Evolutionary conservation across 2,888 invertebrate species (phyloP).

Genomic region (Furcula furcula): DNA sequence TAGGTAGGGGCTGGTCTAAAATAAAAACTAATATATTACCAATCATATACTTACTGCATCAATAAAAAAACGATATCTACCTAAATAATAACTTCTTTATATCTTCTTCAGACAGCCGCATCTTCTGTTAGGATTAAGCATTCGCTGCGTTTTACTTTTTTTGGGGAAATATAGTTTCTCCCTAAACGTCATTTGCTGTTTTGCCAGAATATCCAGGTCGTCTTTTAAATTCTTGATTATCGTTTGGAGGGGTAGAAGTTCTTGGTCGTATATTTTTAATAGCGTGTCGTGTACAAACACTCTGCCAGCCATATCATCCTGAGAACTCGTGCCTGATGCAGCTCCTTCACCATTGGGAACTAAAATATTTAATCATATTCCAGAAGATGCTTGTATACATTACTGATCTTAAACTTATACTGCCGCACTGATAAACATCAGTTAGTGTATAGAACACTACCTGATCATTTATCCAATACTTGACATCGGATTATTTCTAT

Average conservation of each 20-base stretch:
- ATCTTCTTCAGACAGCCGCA: conserved; percentile 40
- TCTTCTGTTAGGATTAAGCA: conserved; percentile 29
- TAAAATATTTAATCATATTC: no score
- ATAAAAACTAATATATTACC: neutral
- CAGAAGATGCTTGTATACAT: no score
- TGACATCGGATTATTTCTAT: no score
- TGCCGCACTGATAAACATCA: no score
- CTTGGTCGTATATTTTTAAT: conserved; percentile 44
- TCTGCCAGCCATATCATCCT: conserved; percentile 5
- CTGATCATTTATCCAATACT: no score
- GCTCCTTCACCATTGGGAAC: no score
- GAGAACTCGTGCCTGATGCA: neutral
- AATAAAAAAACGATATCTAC: no score
- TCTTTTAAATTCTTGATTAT: conserved; percentile 48
- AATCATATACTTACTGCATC: no score
- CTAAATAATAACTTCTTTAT: neutral
- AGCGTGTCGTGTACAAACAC: conserved; percentile 21
- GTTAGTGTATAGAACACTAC: no score
- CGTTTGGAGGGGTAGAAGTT: conserved; percentile 55
- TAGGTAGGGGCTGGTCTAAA: no score
- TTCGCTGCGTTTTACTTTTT: conserved; percentile 24
- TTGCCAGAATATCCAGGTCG: conserved; percentile 46
- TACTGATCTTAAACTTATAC: no score
- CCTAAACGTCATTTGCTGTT: conserved; percentile 40
- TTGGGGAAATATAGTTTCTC: conserved; percentile 28